These are phyloP conservation scores for Colinus virginianus DNA, from an alignment of 2,113 vertebrate genomes.

Conservation along the genomic window DNA sequence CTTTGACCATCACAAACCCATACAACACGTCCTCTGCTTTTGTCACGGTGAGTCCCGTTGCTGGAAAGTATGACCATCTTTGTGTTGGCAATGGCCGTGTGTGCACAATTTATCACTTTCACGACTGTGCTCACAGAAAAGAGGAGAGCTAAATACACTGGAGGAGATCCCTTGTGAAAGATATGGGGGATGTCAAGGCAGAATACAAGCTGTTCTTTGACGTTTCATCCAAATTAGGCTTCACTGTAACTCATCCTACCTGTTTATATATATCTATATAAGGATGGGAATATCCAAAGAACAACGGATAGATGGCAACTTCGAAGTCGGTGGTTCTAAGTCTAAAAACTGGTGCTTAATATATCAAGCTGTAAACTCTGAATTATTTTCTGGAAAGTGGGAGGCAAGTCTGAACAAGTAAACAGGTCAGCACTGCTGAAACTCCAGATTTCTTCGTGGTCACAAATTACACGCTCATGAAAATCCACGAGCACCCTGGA, in stretches of 20 bases:
- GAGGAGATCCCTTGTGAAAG: not conserved
- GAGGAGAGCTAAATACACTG: not conserved
- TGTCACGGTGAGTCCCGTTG: not conserved
- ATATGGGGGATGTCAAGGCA: not conserved
- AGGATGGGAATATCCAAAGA: not conserved
- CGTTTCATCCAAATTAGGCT: not conserved
- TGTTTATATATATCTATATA: not conserved
- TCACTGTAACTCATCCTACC: not conserved
- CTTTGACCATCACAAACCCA: not conserved
- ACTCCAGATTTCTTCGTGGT: not conserved
- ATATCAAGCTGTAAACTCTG: not conserved
- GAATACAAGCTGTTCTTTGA: not conserved
- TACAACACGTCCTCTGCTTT: not conserved
- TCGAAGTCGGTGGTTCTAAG: not conserved
- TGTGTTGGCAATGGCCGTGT: not conserved
- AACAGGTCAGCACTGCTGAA: not conserved
- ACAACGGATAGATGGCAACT: not conserved
- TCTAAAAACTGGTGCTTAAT: not conserved
- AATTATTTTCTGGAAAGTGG: not conserved
- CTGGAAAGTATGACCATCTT: not conserved
- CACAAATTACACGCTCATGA: not conserved
- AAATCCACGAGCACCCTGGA: not conserved
- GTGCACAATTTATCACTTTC: not conserved
- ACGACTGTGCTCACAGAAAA: accelerated
- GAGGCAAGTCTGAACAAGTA: too few species aligned